Evolutionary conservation across 2,113 vertebrate species (phyloP), one percentile per base, ranked within the genome.

Genomic region (Jacana jacana): DNA sequence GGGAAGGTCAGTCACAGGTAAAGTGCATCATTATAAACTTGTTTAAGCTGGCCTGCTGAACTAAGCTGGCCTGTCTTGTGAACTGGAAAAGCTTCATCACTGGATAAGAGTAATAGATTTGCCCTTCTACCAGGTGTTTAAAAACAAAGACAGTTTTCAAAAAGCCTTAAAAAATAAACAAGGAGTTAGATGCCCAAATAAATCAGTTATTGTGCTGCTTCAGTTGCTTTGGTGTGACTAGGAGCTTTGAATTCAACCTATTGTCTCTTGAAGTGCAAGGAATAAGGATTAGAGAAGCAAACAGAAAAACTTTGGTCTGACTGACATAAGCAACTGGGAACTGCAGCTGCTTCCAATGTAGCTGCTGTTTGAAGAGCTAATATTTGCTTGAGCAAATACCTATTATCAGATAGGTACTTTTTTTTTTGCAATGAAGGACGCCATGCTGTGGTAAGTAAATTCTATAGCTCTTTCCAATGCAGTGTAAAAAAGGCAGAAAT

Each of bases 1-100:
- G 35, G 88, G 39, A 85, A 94, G 81, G 93, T 96, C 91, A 93
- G 22, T 51, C 83, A 42, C 51, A 90, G 93, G 84, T 88, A 70
- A 91, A 91, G 51, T 70, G 5, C 17, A 51, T 64, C 9, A 27
- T 72, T 93, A 64, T 39, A 75, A 68, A 75, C 42, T 46, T 84
- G 40, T 71, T 90, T 75, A 86, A 88, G 76, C n/a, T 78, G 65
- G 20, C 20, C 52, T 60, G 42, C 27, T 84, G 48, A 75, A 33
- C 35, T 35, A 37, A 63, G 60, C 81, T 70, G 17, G 25, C 9
- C 81, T 70, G 17, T 28, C 9, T 15, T 15, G 25, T 55, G 72
- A 78, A n/a, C 48, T 66, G 51, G 49, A 46, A 83, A 82, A 81
- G 9, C 35, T 82, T 60, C 18, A 51, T 44, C 10, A 15, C 6